A percentile compares a stretch with the other conserved stretches of the same genome.
These are phyloP conservation scores for Amphipyra berbera DNA, from an alignment of 2,888 invertebrate species.

Conservation along the genomic window DNA sequence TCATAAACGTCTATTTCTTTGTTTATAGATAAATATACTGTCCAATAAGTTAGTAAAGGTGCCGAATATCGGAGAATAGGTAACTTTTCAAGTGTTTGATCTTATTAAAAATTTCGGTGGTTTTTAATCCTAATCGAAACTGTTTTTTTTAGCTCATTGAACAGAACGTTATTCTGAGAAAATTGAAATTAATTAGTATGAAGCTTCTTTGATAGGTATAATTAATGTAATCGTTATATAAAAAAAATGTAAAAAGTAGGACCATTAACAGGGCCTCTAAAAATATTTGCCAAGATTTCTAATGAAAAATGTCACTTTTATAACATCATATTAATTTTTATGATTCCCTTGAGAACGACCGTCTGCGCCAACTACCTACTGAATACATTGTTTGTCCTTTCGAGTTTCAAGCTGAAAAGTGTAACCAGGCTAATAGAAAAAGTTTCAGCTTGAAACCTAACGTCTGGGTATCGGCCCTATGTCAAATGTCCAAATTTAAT, in stretches of 20 bases:
- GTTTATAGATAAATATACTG: not conserved
- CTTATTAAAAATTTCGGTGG: too few species aligned
- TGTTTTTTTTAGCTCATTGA: too few species aligned
- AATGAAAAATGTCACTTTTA: conserved; percentile 47
- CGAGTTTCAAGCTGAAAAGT: conserved; percentile 20
- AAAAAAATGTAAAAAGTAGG: conserved; percentile 24
- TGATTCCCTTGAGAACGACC: conserved; percentile 17
- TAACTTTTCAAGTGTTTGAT: too few species aligned
- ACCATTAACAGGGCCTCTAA: conserved; percentile 10
- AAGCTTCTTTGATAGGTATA: too few species aligned
- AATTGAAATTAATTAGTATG: too few species aligned
- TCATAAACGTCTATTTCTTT: not conserved
- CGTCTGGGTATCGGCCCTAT: not conserved
- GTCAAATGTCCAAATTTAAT: too few species aligned
- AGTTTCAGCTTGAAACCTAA: conserved; percentile 22
- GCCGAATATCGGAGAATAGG: too few species aligned
- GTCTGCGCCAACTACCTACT: conserved; percentile 39
- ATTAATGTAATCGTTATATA: not conserved
- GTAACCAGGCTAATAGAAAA: conserved; percentile 41
- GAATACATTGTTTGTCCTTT: conserved; percentile 52
- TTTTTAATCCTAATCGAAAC: too few species aligned
- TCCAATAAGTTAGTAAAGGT: too few species aligned
- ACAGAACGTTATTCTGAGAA: too few species aligned
- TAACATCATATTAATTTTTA: conserved; percentile 49
- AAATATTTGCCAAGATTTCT: conserved; percentile 47